Evolutionary conservation across 1,140 invertebrate genomes (phyloP).

Genomic region (Dryas iulia): DNA sequence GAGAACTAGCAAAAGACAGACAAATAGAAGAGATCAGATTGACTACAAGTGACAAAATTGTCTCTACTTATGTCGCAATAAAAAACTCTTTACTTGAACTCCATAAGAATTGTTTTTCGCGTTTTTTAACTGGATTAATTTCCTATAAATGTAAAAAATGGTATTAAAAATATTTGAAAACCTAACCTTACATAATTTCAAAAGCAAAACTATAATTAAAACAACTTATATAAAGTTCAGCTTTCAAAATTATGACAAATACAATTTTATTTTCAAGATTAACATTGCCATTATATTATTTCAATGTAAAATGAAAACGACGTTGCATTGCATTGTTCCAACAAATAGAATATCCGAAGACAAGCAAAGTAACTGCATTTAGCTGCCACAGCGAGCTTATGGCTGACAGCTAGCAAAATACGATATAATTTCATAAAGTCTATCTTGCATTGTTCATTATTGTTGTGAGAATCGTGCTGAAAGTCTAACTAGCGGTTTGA

Average conservation of each 20-base stretch:
- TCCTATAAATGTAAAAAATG: no score
- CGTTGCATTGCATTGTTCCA: neutral
- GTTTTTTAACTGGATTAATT: no score
- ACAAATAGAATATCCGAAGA: neutral
- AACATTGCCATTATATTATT: neutral
- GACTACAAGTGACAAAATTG: no score
- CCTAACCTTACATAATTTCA: no score
- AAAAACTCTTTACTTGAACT: no score
- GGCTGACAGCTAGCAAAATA: neutral
- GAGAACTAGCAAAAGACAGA: no score
- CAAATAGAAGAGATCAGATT: no score
- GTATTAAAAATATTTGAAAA: no score
- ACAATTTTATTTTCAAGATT: neutral
- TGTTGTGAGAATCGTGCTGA: neutral
- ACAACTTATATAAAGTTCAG: no score
- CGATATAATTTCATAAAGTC: slow-evolving; percentile 1
- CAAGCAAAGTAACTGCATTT: neutral
- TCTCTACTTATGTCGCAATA: no score
- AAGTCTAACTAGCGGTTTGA: neutral
- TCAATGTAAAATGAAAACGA: neutral
- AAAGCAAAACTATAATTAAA: no score
- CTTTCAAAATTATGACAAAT: neutral
- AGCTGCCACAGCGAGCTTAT: neutral
- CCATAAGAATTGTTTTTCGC: no score
- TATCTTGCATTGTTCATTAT: slow-evolving; percentile 1